phyloP scores from a whole-genome alignment of 2,113 vertebrate species.

The Propithecus coquereli region DNA sequence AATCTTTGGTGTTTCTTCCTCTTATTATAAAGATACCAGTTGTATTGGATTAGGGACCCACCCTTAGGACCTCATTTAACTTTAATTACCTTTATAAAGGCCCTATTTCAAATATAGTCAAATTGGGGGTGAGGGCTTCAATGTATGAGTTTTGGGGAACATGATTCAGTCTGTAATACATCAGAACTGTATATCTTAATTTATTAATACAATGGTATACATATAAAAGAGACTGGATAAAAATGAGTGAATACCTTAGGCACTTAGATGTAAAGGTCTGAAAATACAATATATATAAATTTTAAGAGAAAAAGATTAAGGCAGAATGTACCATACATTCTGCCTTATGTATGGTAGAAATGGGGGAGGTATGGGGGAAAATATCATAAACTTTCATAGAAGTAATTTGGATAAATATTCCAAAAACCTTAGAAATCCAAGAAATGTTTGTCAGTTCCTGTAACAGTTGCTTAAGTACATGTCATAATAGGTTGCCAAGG shows the following conservation, averaged over 20 bases:
- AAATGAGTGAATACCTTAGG: background rate
- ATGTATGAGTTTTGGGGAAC: background rate
- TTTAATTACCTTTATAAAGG: background rate
- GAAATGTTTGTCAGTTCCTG: background rate
- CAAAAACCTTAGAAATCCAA: constrained; percentile 20
- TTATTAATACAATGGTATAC: background rate
- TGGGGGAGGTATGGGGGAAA: background rate
- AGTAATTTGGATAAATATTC: constrained; percentile 21
- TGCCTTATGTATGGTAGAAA: too few species aligned
- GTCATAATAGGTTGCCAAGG: constrained; percentile 61
- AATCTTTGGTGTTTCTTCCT: background rate
- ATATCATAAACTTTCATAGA: background rate
- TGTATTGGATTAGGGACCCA: background rate
- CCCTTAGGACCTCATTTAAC: background rate
- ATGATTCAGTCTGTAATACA: background rate
- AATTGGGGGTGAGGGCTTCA: background rate
- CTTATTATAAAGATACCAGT: background rate
- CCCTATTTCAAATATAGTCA: background rate
- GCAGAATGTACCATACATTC: background rate
- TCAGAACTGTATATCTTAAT: background rate
- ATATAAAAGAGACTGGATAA: constrained; percentile 27
- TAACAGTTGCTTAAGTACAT: background rate
- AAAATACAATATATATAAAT: background rate
- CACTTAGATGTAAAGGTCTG: background rate
- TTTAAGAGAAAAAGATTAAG: background rate